Base-by-base conservation (phyloP, 2,888 invertebrate genomes). In the Tenthredo livida region DNA sequence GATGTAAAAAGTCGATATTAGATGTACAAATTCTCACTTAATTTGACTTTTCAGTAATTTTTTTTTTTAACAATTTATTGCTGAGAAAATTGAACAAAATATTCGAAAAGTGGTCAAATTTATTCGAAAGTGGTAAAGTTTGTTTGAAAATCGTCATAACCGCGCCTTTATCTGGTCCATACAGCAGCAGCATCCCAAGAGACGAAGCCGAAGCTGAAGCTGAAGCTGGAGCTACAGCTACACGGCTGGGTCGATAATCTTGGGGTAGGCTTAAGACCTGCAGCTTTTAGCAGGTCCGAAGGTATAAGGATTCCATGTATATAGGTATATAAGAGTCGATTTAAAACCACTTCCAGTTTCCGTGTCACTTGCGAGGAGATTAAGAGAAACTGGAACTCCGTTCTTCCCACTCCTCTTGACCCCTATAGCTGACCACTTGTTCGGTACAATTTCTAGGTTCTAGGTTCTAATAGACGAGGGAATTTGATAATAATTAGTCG, bases 241-340 rank as follows among this genome's bases (percentile, higher is more conserved):
- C 4, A 50, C n/a, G 54, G 21, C 21, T 37, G 40, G 58, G 33
- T 84, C 75, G 84, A 84, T 84, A 77, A 84, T 84, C 84, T 75
- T 84, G 73, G 84, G 84, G 84, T 84, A 84, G 84, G 84, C 58
- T 75, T 58, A 70, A n/a, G 77, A 50, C 50, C n/a, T 37, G 40
- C 21, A 73, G 72, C 40, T 73, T 33, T 77, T 33, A 33, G 77
- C 33, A 67, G 67, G 29, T 67, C 33, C 17, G 21, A 43, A 43
- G n/a, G 25, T 70, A 70, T n/a, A 33, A 17, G 25, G 6, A 67
- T 33, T 67, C 33, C 33, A 33, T 67, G 25, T 29, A 67, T 29
- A 67, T 67, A 54, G 17, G n/a, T 54, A 67, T 54, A 67, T 67
- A 25, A 67, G 33, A 73, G 73, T 73, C 73, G 73, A 43, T 73